Conservation (phyloP, 2,113 vertebrate genomes). For the Heterochromis multidens region DNA sequence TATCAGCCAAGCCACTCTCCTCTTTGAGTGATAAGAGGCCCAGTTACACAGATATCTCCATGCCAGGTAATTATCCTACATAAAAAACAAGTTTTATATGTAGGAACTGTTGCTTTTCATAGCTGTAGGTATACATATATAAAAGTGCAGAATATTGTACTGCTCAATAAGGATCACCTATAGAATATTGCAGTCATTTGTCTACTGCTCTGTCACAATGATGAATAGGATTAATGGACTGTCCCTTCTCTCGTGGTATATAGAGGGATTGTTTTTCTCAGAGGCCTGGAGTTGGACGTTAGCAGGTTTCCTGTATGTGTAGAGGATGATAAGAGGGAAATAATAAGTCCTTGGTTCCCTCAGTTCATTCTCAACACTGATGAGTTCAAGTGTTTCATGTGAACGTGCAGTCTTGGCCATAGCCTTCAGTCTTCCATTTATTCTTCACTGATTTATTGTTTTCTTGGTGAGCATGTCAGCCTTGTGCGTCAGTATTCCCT, state of each 20-base stretch:
- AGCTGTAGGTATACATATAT: background rate
- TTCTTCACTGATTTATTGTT: constrained; percentile 56
- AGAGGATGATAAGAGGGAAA: constrained; percentile 21
- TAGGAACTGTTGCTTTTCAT: background rate
- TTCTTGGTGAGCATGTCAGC: constrained; percentile 10
- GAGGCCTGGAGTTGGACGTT: background rate
- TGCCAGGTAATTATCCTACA: constrained; percentile 78
- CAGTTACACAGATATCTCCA: constrained; percentile 88
- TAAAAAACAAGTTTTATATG: background rate
- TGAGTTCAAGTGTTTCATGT: constrained; percentile 49
- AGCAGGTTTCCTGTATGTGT: background rate
- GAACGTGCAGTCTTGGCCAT: constrained; percentile 49
- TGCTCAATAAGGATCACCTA: background rate
- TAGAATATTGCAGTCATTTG: background rate
- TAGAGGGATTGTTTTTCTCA: background rate
- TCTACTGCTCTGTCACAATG: background rate
- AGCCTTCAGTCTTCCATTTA: constrained; percentile 23
- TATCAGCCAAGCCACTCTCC: constrained; percentile 84
- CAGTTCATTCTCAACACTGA: constrained; percentile 16
- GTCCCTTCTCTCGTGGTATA: constrained; percentile 7
- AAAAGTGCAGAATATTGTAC: background rate
- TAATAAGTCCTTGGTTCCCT: constrained; percentile 13
- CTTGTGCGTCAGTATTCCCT: constrained; percentile 17
- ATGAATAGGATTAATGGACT: background rate
- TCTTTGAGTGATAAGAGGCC: constrained; percentile 88